Conservation (phyloP, 2,797 vertebrate species). For the Avahi laniger region DNA sequence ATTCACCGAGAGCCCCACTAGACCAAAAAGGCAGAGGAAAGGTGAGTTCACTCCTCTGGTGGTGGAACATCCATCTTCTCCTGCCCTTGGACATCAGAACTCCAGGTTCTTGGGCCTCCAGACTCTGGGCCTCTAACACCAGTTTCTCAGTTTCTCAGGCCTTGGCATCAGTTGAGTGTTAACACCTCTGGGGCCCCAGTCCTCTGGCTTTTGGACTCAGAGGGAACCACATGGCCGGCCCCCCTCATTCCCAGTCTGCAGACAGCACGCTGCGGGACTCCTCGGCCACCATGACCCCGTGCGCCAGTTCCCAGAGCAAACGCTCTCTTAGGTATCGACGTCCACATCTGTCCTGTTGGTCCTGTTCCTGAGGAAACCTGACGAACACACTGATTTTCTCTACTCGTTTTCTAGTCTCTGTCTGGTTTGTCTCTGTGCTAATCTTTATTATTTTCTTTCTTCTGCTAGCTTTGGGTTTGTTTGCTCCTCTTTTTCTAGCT, state of each 20-base stretch:
- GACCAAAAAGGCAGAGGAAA: background rate
- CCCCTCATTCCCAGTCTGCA: background rate
- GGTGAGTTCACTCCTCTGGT: background rate
- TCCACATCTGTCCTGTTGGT: background rate
- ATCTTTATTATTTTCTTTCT: background rate
- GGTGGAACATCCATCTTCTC: background rate
- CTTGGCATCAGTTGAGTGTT: background rate
- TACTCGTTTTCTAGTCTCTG: too few species aligned
- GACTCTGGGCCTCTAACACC: background rate
- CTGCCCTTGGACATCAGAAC: background rate
- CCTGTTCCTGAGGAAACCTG: background rate
- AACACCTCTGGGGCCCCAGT: background rate
- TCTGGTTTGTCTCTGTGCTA: background rate
- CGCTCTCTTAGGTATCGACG: background rate
- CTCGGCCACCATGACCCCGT: background rate
- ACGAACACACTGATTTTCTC: background rate
- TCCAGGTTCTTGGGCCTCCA: background rate
- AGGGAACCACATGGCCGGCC: background rate
- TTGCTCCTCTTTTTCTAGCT: background rate
- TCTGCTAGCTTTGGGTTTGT: background rate
- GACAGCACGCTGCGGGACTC: background rate
- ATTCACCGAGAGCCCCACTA: background rate
- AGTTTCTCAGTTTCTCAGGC: background rate
- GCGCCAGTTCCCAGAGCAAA: background rate
- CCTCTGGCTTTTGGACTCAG: background rate